phyloP scores from a whole-genome alignment of 2,113 vertebrate species.

The Ctenomys sociabilis region DNA sequence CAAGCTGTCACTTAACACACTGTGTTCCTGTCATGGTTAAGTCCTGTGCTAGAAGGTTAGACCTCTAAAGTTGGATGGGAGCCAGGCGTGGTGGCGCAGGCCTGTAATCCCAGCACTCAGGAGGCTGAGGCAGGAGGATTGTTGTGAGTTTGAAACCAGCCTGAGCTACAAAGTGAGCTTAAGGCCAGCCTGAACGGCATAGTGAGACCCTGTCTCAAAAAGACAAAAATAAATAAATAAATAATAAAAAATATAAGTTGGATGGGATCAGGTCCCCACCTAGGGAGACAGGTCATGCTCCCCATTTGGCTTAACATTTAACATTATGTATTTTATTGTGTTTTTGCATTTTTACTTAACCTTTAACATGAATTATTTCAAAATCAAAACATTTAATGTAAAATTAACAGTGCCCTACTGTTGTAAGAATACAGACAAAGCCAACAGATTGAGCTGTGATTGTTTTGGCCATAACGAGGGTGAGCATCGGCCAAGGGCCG shows the following conservation, averaged over 20 bases:
- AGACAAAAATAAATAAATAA: too few relatives aligned
- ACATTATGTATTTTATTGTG: neutral
- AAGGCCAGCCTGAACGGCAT: too few relatives aligned
- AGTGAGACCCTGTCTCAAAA: too few relatives aligned
- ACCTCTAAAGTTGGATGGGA: neutral
- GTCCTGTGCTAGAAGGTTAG: neutral
- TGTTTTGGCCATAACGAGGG: neutral
- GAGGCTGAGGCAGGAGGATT: too few relatives aligned
- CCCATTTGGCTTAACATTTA: constrained; percentile 23
- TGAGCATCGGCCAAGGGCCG: neutral
- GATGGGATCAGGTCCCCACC: neutral
- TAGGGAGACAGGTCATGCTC: neutral
- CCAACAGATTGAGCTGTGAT: constrained; percentile 2
- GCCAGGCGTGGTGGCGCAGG: too few relatives aligned
- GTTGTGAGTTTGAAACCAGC: too few relatives aligned
- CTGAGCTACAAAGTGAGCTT: too few relatives aligned
- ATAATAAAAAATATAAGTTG: too few relatives aligned
- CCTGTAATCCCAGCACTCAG: too few relatives aligned
- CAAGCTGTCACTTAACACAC: neutral
- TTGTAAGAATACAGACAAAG: constrained; percentile 21
- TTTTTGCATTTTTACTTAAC: constrained; percentile 4
- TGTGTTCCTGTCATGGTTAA: neutral
- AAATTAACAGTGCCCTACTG: neutral
- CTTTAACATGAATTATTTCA: neutral
- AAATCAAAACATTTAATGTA: constrained; percentile 39